phyloP scores from a whole-genome alignment of 2,797 vertebrate species.

The Coreius guichenoti region DNA sequence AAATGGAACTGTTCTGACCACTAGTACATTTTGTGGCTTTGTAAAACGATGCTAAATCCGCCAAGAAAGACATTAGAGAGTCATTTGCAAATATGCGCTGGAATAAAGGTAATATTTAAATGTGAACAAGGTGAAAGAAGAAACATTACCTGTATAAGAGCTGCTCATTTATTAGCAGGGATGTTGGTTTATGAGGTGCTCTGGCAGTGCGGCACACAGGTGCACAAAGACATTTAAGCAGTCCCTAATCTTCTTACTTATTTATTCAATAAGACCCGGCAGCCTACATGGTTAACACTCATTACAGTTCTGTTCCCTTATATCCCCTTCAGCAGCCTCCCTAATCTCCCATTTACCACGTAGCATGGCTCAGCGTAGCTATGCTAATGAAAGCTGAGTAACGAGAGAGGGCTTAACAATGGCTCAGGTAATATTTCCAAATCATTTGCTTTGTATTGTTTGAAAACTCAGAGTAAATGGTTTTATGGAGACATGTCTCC shows the following conservation, averaged over 20 bases:
- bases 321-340: conserved; percentile 35
- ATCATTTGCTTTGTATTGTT: conserved; percentile 32
- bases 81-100: conserved; percentile 13
- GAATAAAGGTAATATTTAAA: conserved; percentile 20
- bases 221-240: conserved; percentile 46
- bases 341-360: conserved; percentile 42
- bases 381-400: conserved; percentile 35
- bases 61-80: conserved; percentile 3
- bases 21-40: neutral
- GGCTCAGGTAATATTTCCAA: conserved; percentile 42
- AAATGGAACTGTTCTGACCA: conserved; percentile 23
- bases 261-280: conserved; percentile 62
- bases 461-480: conserved; percentile 21
- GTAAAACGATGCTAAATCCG: neutral
- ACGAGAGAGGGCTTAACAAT: conserved; percentile 39
- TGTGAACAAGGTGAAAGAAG: conserved; percentile 31
- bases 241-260: conserved; percentile 62
- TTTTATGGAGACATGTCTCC: neutral
- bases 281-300: conserved; percentile 53
- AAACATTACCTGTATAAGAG: conserved; percentile 8
- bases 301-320: conserved; percentile 48
- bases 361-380: conserved; percentile 2
- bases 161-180: conserved; percentile 34
- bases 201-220: conserved; percentile 28
- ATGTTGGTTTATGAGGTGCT: conserved; percentile 43